Percentiles rank a stretch among this genome's conserved stretches.
phyloP scores from a whole-genome alignment of 2,888 invertebrate genomes.

The Clepsis dumicolana region DNA sequence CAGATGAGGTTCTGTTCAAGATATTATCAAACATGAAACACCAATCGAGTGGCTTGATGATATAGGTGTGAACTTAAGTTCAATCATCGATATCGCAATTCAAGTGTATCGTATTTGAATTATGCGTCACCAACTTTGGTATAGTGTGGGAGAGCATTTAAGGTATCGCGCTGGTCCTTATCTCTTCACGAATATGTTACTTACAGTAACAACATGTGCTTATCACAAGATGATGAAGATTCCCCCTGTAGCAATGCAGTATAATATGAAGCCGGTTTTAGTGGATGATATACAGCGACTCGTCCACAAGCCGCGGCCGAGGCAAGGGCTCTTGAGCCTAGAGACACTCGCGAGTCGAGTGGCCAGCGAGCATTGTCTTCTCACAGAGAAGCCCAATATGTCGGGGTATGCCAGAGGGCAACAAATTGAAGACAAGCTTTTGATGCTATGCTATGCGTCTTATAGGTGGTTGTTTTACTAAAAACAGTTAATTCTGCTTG shows the following conservation, averaged over 20 bases:
- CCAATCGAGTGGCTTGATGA: neutral
- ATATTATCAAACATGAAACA: neutral
- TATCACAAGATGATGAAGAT: neutral
- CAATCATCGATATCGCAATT: neutral
- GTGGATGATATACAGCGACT: conserved; percentile 1
- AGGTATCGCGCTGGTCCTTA: too few species aligned
- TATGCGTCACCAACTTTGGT: neutral
- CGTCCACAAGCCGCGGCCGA: neutral
- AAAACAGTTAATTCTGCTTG: too few species aligned
- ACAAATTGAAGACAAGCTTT: neutral
- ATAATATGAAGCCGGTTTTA: neutral
- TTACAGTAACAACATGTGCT: too few species aligned
- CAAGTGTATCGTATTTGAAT: neutral
- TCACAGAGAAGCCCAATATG: conserved; percentile 43
- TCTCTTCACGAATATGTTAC: too few species aligned
- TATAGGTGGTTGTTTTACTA: too few species aligned
- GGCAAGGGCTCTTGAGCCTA: conserved; percentile 50
- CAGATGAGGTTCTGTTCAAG: neutral
- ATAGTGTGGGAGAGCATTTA: too few species aligned
- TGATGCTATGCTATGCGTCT: too few species aligned
- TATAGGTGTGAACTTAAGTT: too few species aligned
- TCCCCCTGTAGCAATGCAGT: neutral
- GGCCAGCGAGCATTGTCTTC: conserved; percentile 51
- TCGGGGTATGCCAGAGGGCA: conserved; percentile 12
- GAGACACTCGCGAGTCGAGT: conserved; percentile 46